Percentiles rank a stretch among this genome's conserved stretches.
phyloP scores from a whole-genome alignment of 2,113 vertebrate genomes.

The Zosterops pallidus region DNA sequence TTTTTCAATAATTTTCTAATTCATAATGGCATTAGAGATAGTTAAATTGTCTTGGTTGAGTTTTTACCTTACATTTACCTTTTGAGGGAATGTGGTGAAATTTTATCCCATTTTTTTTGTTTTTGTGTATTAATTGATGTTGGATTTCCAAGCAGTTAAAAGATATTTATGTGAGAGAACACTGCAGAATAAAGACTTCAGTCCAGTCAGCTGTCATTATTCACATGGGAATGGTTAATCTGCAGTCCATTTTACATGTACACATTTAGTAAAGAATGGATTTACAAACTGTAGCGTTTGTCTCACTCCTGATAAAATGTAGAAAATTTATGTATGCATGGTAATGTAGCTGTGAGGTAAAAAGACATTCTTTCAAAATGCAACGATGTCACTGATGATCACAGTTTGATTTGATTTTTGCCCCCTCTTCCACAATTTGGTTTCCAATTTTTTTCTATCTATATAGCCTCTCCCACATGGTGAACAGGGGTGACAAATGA shows the following conservation, averaged over 20 bases:
- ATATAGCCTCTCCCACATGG: background rate
- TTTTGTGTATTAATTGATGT: background rate
- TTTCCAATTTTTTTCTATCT: background rate
- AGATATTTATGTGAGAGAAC: background rate
- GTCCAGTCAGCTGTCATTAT: background rate
- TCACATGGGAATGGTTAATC: background rate
- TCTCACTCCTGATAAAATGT: background rate
- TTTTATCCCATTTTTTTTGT: background rate
- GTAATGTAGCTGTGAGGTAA: background rate
- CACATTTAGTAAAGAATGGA: background rate
- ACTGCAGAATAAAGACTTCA: background rate
- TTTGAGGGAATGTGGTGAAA: background rate
- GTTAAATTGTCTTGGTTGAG: background rate
- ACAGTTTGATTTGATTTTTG: background rate
- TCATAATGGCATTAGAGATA: background rate
- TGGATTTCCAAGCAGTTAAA: background rate
- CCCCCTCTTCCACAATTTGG: background rate
- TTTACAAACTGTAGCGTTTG: background rate
- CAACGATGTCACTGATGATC: background rate
- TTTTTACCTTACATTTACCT: background rate
- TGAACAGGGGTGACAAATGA: background rate
- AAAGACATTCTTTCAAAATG: background rate
- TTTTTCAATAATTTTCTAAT: background rate
- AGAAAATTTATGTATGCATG: background rate
- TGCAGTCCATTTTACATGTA: background rate